These are phyloP conservation scores for Autographa gamma DNA, from an alignment of 2,888 invertebrate species.

Conservation along the genomic window DNA sequence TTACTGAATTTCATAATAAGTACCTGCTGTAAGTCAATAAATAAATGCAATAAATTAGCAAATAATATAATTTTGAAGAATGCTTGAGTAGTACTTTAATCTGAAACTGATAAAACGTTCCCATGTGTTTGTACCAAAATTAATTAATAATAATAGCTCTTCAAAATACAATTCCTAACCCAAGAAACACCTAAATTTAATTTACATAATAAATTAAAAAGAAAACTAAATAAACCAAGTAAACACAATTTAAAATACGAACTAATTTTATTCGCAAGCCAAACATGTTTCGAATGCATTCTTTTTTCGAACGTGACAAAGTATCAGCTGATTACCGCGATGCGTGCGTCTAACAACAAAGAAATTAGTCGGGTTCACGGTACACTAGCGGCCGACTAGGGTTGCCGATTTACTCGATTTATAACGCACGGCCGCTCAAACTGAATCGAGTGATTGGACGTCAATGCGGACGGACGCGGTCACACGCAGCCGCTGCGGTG, in stretches of 20 bases:
- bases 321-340: constrained; percentile 49
- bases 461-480: constrained; percentile 55
- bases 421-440: constrained; percentile 80
- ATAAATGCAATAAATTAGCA: too few relatives aligned
- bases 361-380: constrained; percentile 63
- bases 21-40: too few relatives aligned
- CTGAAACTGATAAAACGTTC: too few relatives aligned
- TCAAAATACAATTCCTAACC: too few relatives aligned
- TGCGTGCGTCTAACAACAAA: constrained; percentile 60
- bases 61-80: neutral
- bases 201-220: neutral
- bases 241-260: neutral
- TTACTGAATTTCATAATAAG: too few relatives aligned
- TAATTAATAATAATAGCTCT: too few relatives aligned
- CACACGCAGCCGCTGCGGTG: constrained; percentile 53
- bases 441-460: constrained; percentile 82
- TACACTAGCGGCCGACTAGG: constrained; percentile 51
- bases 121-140: too few relatives aligned
- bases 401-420: constrained; percentile 58
- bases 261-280: neutral
- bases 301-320: constrained; percentile 31
- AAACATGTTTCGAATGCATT: constrained; percentile 16
- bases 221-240: neutral
- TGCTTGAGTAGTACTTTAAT: too few relatives aligned
- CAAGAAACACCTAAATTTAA: too few relatives aligned